Evolutionary conservation across 1,140 invertebrate species (phyloP), one percentile per base, ranked within the genome.

Genomic region (Atta colombica): DNA sequence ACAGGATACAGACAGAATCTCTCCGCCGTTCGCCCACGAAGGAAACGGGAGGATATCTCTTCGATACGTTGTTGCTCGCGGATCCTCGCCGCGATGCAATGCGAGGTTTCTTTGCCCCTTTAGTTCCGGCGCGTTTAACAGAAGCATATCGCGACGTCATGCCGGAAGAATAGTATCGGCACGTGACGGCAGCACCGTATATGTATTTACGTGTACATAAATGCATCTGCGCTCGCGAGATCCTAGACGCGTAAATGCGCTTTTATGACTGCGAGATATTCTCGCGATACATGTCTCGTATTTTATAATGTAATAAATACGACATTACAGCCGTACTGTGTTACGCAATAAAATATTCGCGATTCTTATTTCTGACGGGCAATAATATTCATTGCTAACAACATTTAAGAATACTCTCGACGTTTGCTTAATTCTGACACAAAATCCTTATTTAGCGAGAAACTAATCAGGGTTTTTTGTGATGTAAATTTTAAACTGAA

Each of bases 41-140:
- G 58, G 66, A 78, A 71, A 71, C 25, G 49, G 58, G 58, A 14
- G 25, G 65, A 81, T 82, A 86, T 82, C 55, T 71, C 51, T 71
- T 63, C 72, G 71, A 85, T 85, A 75, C 16, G 39, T 68, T 85
- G 68, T 49, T 35, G 49, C 72, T 77, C 71, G 80, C 80, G 35
- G 35, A 84, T 84, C 39, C 25, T 51, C 68, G 21, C 35, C 14
- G 31, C 53, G 45, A 28, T 39, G 39, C 35, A 66, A 71, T 31
- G n/a, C 69, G 31, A 87, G 74, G 69, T 85, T 87, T 85, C 86
- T 87, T 85, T 77, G 80, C 65, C 63, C 51, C 61, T 85, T 87
- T 85, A 87, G 69, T 88, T 88, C 84, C 82, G 58, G 75, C 84
- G 71, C 75, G 75, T 86, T 86, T 86, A 85, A 63, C 77, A 81